Evolutionary conservation across 2,888 invertebrate genomes (phyloP), one percentile per base, ranked within the genome.

Genomic region (Danaus chrysippus): DNA sequence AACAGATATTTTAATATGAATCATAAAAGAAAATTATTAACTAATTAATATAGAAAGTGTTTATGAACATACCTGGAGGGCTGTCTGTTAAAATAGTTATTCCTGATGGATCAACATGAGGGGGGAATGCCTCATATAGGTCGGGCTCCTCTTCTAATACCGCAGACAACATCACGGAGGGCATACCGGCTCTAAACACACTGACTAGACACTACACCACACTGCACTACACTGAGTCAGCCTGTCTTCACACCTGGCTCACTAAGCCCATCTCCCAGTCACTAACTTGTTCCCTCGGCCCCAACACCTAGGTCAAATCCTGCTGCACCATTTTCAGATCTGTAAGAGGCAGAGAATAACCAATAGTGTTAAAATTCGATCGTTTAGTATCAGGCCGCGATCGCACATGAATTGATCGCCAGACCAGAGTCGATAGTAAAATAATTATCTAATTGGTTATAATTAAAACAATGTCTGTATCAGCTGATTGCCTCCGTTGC

Each of bases 71-170:
- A 92, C 91, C 92, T 78, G 92, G 91, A 67, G 93, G 93, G 79
- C 93, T 93, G 73, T 94, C 94, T 56, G 94, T 93, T 67, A 94
- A 92, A 71, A 94, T 93, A 41, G 94, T 94, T 74, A 96, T 95
- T 75, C 95, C 95, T 68, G 94, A 93, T 60, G 95, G 93, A 84
- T 96, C 96, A 69, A 96, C 96, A 84, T 96, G 94, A 64, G 95
- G 94, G 68, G 96, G 95, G 84, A 95, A 96, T 63, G 94, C 95
- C 88, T 95, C 95, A 76, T 95, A 94, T 76, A 94, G 91, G 84
- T 95, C 95, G 71, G 93, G 93, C 87, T 94, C 94, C 88, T 95
- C 95, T 90, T 94, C 94, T 77, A 94, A 92, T 84, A 94, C 93
- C 73, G 93, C 94, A 73, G 94, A 94, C 91, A 95, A 91, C 93